Percentiles rank a stretch among this genome's conserved stretches.
These are phyloP conservation scores for Oligia latruncula DNA, from an alignment of 2,888 invertebrate species.

Conservation along the genomic window DNA sequence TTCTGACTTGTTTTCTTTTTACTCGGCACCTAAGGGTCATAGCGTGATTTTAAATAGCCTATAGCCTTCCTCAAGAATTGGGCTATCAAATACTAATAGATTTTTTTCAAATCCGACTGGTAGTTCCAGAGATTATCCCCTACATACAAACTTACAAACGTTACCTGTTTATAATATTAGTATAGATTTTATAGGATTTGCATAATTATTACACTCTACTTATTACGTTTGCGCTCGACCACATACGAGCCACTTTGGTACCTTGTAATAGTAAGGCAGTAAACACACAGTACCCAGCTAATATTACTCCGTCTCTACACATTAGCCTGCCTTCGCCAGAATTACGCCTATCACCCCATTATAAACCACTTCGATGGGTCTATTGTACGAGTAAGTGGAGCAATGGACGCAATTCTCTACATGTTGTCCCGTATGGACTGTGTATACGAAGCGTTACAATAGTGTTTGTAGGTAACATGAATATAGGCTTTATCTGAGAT, in stretches of 20 bases:
- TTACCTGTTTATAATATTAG: too few species aligned
- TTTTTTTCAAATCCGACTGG: too few species aligned
- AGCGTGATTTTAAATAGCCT: too few species aligned
- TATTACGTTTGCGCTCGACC: not conserved
- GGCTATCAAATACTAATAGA: too few species aligned
- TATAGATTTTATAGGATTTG: too few species aligned
- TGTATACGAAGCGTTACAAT: slow-evolving; percentile 33
- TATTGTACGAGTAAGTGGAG: slow-evolving; percentile 29
- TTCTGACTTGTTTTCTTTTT: too few species aligned
- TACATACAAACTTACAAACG: too few species aligned
- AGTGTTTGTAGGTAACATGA: slow-evolving; percentile 5
- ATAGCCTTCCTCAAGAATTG: too few species aligned
- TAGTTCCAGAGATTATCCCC: too few species aligned
- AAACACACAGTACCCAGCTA: slow-evolving; percentile 7
- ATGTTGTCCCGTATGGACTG: slow-evolving; percentile 17
- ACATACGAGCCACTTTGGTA: not conserved
- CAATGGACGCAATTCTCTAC: slow-evolving; percentile 34
- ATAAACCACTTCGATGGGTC: slow-evolving; percentile 50
- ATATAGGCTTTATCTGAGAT: not conserved
- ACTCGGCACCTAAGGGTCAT: too few species aligned
- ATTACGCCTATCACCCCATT: slow-evolving; percentile 37
- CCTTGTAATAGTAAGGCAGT: not conserved
- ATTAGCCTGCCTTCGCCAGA: slow-evolving; percentile 1
- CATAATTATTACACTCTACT: not conserved
- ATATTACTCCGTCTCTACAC: not conserved